Conservation (phyloP, 2,113 vertebrate genomes). For the Cyrtonyx montezumae region DNA sequence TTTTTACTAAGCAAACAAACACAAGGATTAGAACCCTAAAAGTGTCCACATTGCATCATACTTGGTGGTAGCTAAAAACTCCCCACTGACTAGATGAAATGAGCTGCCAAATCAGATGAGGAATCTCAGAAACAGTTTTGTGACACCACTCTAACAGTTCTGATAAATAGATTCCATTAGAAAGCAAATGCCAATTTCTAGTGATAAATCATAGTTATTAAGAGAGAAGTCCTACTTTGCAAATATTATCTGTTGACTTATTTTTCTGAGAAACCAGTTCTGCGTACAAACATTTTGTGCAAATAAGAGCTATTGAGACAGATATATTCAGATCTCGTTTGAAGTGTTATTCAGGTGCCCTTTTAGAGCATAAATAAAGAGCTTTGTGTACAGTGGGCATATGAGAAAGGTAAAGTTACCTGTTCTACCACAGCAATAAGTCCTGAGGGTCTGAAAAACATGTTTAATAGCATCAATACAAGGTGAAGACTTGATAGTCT, state of each 20-base stretch:
- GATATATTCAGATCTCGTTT: neutral
- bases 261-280: neutral
- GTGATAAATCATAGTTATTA: neutral
- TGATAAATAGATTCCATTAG: neutral
- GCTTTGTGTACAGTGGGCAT: neutral
- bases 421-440: neutral
- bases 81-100: neutral
- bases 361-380: neutral
- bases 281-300: neutral
- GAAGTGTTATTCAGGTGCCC: neutral
- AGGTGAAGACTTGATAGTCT: neutral
- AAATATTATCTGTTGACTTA: neutral
- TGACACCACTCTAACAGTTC: neutral
- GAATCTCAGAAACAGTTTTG: conserved; percentile 13
- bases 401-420: neutral
- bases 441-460: neutral
- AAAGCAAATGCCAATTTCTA: neutral
- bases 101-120: conserved; percentile 13
- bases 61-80: conserved; percentile 20
- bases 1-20: conserved; percentile 65
- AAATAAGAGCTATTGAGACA: neutral
- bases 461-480: neutral
- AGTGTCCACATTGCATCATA: neutral
- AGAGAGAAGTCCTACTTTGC: neutral
- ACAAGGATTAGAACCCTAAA: conserved; percentile 27